Percentiles rank a stretch among this genome's conserved stretches.
phyloP scores from a whole-genome alignment of 2,113 vertebrate genomes.

The Hypanus sabinus region DNA sequence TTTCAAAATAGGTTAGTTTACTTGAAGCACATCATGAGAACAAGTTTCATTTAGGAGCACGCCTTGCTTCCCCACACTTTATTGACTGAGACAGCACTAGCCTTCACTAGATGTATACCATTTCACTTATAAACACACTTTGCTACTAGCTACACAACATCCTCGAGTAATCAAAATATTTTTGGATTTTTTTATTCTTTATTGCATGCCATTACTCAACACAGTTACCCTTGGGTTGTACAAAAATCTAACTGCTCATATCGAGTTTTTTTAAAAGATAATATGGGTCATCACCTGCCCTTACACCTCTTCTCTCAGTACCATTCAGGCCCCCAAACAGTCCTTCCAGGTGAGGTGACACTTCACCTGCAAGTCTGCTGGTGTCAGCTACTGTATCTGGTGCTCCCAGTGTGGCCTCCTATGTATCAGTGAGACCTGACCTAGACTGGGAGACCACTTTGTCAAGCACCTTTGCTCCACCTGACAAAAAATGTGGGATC shows the following conservation, averaged over 20 bases:
- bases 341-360: no score
- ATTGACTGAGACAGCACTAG: neutral
- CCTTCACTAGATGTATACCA: neutral
- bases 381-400: no score
- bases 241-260: neutral
- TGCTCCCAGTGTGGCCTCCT: no score
- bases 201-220: neutral
- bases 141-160: neutral
- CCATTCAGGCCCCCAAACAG: no score
- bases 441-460: no score
- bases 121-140: slow-evolving; percentile 28
- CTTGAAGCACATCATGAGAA: slow-evolving; percentile 29
- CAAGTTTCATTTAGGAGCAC: slow-evolving; percentile 31
- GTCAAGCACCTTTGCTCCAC: no score
- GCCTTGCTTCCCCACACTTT: neutral
- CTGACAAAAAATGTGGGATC: no score
- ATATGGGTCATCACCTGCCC: no score
- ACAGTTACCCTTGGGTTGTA: neutral
- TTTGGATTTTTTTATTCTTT: slow-evolving; percentile 23
- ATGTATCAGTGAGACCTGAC: no score
- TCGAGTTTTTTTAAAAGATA: neutral
- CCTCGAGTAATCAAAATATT: neutral
- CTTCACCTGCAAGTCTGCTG: no score
- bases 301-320: no score
- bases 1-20: slow-evolving; percentile 24